phyloP scores from a whole-genome alignment of 2,113 vertebrate genomes.

The Condylura cristata region DNA sequence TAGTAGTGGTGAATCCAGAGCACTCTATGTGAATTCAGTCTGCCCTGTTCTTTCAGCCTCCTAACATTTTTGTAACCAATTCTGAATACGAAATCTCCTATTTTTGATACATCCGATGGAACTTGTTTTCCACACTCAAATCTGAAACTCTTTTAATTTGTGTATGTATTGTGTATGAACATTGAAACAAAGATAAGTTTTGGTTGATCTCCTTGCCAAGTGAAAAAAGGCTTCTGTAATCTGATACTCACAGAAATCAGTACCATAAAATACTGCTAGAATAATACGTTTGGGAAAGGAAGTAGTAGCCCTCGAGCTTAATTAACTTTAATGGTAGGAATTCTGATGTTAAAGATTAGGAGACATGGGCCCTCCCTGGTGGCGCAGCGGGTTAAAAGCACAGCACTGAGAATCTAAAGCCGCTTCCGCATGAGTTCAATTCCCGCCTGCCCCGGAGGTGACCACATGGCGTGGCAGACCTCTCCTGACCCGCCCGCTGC shows the following conservation, averaged over 20 bases:
- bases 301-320: not conserved
- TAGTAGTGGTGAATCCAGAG: not conserved
- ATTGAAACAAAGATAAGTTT: not conserved
- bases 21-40: not conserved
- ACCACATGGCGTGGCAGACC: no score
- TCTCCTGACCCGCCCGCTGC: no score
- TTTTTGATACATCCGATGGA: not conserved
- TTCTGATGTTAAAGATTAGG: not conserved
- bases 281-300: not conserved
- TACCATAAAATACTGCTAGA: not conserved
- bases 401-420: no score
- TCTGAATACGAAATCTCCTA: not conserved
- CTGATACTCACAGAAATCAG: not conserved
- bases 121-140: not conserved
- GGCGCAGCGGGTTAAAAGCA: no score
- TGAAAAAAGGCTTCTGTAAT: not conserved
- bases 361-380: no score
- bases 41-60: not conserved
- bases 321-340: not conserved
- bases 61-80: not conserved
- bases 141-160: not conserved
- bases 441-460: no score
- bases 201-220: not conserved
- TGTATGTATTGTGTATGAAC: not conserved
- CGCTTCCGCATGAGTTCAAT: no score